Evolutionary conservation across 2,113 vertebrate species (phyloP).

Genomic region (Antechinus stuartii): DNA sequence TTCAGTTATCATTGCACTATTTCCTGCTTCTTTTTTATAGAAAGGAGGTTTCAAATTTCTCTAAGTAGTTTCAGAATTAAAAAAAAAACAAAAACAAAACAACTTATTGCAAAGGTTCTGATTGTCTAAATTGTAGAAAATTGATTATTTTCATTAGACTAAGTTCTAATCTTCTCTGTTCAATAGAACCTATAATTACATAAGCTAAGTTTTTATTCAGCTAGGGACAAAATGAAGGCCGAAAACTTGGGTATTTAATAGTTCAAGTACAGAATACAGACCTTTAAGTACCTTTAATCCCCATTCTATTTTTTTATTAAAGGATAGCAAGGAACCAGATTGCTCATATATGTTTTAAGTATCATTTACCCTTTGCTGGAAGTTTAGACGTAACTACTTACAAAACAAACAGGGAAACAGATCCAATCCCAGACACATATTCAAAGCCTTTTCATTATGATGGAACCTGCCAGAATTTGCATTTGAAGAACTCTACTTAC

Average conservation of each 20-base stretch:
- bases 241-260: neutral
- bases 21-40: neutral
- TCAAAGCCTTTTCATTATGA: neutral
- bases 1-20: neutral
- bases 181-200: neutral
- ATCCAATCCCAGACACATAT: neutral
- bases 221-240: neutral
- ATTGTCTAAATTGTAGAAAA: neutral
- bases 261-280: neutral
- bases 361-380: neutral
- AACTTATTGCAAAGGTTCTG: neutral
- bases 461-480: neutral
- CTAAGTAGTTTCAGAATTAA: neutral
- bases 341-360: neutral
- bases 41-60: neutral
- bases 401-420: neutral
- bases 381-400: neutral
- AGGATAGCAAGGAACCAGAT: neutral
- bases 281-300: neutral
- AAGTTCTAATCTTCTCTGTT: neutral
- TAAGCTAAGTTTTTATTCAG: neutral
- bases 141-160: neutral
- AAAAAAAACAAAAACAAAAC: neutral
- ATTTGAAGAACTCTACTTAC: neutral
- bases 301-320: neutral